Base-by-base conservation (phyloP, 2,797 vertebrate genomes). In the Enoplosus armatus region DNA sequence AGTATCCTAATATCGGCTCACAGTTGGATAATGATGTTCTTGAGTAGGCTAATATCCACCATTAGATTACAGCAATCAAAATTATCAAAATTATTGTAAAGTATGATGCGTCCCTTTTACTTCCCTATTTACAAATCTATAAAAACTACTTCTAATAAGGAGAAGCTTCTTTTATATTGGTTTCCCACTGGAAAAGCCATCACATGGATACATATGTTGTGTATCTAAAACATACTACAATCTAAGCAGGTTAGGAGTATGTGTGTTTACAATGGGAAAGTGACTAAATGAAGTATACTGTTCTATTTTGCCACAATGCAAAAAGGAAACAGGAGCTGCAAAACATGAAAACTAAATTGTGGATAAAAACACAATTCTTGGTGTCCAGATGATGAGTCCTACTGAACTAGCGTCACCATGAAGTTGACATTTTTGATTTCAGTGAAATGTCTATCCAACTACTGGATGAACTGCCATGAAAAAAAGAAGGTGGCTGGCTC, bases 1-100 rank as follows among this genome's bases (percentile, higher is more conserved):
- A 55, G 31, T 41, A 43, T 72, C 8, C 75, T 41, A 35, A 56
- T 59, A 65, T 18, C 50, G 29, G 14, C 56, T 80, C 12, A 24
- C 29, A 35, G 35, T 75, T 45, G n/a, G 16, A 71, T 16, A 50
- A 51, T 27, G 7, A 43, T 50, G 33, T 62, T 16, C 14, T 22
- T 47, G 12, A 48, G 26, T 37, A 29, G n/a, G 45, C 15, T 8
- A 15, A 45, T 39, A 33, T 43, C 9, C 37, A 64, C 9, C 11
- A 8, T 29, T 41, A 61, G 16, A 79, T 75, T 22, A 48, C 50
- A 75, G 12, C 20, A 45, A 48, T 55, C 5, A 22, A 50, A 65
- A 59, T 60, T n/a, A n/a, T n/a, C n/a, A 0, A 54, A 8, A 62
- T 78, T 3, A 74, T 61, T 31, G 39, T 20, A 16, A 53, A 37